Conservation (phyloP, 2,888 invertebrate species). For the Agrotis puta region DNA sequence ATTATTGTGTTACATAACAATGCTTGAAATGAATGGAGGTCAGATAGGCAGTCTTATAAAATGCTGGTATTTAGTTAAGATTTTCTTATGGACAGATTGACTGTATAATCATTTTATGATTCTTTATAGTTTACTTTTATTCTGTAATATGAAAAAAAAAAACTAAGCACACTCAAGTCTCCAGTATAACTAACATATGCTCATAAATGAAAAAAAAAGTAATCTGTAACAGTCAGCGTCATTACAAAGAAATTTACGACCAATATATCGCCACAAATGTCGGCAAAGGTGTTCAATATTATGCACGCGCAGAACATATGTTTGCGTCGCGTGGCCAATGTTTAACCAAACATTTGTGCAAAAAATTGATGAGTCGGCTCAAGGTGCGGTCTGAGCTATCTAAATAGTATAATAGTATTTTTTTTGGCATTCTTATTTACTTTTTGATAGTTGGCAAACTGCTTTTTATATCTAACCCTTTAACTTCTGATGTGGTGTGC, state of each 20-base stretch:
- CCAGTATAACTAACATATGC: slow-evolving; percentile 19
- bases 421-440: slow-evolving; percentile 54
- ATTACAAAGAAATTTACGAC: slow-evolving; percentile 65
- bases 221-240: slow-evolving; percentile 60
- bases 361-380: slow-evolving; percentile 72
- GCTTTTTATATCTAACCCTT: slow-evolving; percentile 48
- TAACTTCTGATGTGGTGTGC: slow-evolving; percentile 35
- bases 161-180: not conserved
- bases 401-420: slow-evolving; percentile 68
- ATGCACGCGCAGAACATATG: slow-evolving; percentile 82
- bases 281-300: slow-evolving; percentile 82
- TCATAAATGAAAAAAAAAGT: slow-evolving; percentile 36
- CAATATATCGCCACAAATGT: slow-evolving; percentile 80
- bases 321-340: slow-evolving; percentile 72
- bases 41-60: too few relatives aligned
- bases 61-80: too few relatives aligned
- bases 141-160: too few relatives aligned
- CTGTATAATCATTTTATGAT: too few relatives aligned
- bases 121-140: too few relatives aligned
- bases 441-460: slow-evolving; percentile 35
- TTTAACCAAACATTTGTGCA: slow-evolving; percentile 74
- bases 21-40: too few relatives aligned
- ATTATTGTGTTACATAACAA: too few relatives aligned
- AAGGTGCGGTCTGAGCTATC: slow-evolving; percentile 74
- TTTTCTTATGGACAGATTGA: too few relatives aligned